Conservation (phyloP, 2,113 vertebrate species). For the Nesogale talazaci region DNA sequence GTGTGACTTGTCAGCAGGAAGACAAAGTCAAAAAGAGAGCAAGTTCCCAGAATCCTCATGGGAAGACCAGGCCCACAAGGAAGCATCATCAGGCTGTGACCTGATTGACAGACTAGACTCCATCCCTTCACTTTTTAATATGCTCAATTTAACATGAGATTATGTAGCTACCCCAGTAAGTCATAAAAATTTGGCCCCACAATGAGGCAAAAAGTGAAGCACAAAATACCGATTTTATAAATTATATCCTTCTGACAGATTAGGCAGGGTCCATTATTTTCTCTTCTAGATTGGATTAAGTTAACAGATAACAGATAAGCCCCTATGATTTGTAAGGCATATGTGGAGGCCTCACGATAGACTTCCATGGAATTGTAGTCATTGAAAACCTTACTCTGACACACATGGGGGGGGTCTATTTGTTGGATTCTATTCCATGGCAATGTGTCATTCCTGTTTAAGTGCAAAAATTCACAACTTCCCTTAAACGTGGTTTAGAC, state of each 20-base stretch:
- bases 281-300: not conserved
- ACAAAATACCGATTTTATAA: conserved; percentile 1
- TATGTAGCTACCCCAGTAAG: not conserved
- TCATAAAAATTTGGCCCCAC: not conserved
- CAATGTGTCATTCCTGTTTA: not conserved
- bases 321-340: not conserved
- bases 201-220: not conserved
- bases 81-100: too few relatives aligned
- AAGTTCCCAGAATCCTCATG: too few relatives aligned
- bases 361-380: not conserved
- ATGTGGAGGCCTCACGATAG: not conserved
- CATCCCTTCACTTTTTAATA: too few relatives aligned
- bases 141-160: too few relatives aligned
- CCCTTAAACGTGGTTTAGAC: not conserved
- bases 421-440: not conserved
- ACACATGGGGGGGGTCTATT: not conserved
- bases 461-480: not conserved
- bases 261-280: not conserved
- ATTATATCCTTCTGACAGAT: conserved; percentile 38
- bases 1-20: too few relatives aligned
- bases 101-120: too few relatives aligned
- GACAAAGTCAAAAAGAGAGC: too few relatives aligned
- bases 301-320: not conserved
- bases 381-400: not conserved
- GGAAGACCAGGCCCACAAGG: too few relatives aligned